Evolutionary conservation across 2,797 vertebrate species (phyloP).

Genomic region (Saguinus oedipus): DNA sequence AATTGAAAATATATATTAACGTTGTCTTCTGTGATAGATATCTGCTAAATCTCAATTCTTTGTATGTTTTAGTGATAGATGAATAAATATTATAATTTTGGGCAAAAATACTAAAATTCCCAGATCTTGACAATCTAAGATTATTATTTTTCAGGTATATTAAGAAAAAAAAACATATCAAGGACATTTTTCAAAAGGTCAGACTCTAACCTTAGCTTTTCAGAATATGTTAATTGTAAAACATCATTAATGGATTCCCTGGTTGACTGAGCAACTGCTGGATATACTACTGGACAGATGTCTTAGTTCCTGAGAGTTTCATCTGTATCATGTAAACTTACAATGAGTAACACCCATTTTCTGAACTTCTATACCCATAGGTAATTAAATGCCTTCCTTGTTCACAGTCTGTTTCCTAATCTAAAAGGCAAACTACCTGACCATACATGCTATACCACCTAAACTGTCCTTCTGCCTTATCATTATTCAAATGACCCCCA

Average conservation of each 20-base stretch:
- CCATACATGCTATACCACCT: neutral
- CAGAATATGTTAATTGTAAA: neutral
- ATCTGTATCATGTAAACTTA: slow-evolving; percentile 9
- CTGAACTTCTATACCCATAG: neutral
- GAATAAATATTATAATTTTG: neutral
- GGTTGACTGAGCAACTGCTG: slow-evolving; percentile 4
- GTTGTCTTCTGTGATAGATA: neutral
- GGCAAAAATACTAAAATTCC: neutral
- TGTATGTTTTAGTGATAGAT: neutral
- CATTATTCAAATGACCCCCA: neutral
- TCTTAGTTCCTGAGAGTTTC: neutral
- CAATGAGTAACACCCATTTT: neutral
- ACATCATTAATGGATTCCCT: neutral
- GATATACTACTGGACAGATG: slow-evolving; percentile 1
- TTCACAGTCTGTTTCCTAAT: neutral
- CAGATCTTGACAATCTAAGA: neutral
- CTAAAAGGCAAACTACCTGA: neutral
- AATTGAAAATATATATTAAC: neutral
- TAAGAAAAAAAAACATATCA: slow-evolving; percentile 12
- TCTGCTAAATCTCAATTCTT: neutral
- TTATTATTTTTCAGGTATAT: slow-evolving; percentile 30
- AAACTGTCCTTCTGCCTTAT: neutral
- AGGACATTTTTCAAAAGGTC: slow-evolving; percentile 15
- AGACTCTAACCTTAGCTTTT: neutral
- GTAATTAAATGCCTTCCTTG: slow-evolving; percentile 14